These are phyloP conservation scores for Furcifer pardalis DNA, from an alignment of 2,797 vertebrate species.

Conservation along the genomic window DNA sequence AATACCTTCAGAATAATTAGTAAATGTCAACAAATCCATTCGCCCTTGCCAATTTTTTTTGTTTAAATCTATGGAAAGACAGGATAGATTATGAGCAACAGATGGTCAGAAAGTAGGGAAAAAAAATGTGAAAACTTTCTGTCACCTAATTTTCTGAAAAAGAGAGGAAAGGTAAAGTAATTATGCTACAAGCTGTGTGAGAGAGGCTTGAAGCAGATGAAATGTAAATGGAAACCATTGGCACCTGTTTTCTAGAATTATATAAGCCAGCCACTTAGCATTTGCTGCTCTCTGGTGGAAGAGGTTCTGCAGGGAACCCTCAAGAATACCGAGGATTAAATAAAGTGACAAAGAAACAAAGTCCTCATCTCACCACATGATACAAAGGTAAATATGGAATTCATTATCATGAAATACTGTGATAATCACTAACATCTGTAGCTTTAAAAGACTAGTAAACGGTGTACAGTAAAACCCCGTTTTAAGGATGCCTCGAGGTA, in stretches of 20 bases:
- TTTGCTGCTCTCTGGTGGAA: slow-evolving; percentile 72
- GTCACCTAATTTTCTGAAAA: accelerated
- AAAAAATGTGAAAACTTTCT: neutral
- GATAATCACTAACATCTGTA: neutral
- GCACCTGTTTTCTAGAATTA: neutral
- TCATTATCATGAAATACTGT: neutral
- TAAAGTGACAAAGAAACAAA: accelerated
- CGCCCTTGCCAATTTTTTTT: neutral
- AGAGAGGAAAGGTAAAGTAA: neutral
- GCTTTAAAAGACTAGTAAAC: neutral
- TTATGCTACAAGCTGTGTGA: neutral
- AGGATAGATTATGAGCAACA: neutral
- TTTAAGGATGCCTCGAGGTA: no score
- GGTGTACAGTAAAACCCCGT: no score
- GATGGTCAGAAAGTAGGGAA: neutral
- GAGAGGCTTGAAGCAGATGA: accelerated
- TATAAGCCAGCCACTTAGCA: slow-evolving; percentile 5
- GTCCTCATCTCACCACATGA: neutral
- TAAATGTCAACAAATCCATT: neutral
- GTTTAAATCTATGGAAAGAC: accelerated
- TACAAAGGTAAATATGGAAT: neutral
- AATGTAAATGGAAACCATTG: accelerated
- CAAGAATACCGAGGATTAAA: neutral
- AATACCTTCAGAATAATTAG: neutral
- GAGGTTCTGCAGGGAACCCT: neutral